These are phyloP conservation scores for Euspilapteryx auroguttella DNA, from an alignment of 2,888 invertebrate species.

Conservation along the genomic window DNA sequence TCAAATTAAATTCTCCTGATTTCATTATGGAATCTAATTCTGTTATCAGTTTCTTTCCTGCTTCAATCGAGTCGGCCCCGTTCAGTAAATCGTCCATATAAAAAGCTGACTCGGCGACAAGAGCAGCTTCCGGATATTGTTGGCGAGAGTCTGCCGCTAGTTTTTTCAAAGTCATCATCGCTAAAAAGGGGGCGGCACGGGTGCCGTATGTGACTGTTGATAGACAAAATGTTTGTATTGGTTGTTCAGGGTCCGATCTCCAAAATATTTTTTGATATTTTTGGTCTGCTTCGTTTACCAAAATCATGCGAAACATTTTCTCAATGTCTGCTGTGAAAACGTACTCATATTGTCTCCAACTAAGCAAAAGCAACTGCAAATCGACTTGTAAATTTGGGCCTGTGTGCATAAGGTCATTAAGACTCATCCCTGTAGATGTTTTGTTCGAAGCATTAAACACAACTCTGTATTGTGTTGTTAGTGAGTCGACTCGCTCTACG, in stretches of 20 bases:
- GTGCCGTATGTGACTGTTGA: neutral
- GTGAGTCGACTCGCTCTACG: neutral
- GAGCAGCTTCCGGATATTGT: conserved; percentile 2
- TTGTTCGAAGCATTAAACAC: neutral
- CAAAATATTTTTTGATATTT: neutral
- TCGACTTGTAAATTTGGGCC: neutral
- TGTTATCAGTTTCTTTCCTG: conserved; percentile 1
- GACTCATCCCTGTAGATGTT: neutral
- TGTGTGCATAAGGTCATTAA: neutral
- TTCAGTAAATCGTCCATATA: conserved; percentile 6
- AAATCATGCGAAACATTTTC: neutral
- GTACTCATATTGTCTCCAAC: neutral
- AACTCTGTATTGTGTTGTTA: neutral
- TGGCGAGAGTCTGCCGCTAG: neutral
- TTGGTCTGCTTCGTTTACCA: neutral
- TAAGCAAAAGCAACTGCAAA: neutral
- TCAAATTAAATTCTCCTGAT: conserved; percentile 5
- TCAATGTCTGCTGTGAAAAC: neutral
- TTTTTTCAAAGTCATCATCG: conserved; percentile 3
- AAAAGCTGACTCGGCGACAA: conserved; percentile 3
- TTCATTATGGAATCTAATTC: conserved; percentile 4
- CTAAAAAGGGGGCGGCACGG: neutral
- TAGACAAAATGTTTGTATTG: neutral
- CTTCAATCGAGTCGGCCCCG: conserved; percentile 2
- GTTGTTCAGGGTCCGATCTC: neutral